A percentile compares a stretch with the other conserved stretches of the same genome.
Conservation (phyloP, 2,113 vertebrate genomes). For the Vulpes lagopus region DNA sequence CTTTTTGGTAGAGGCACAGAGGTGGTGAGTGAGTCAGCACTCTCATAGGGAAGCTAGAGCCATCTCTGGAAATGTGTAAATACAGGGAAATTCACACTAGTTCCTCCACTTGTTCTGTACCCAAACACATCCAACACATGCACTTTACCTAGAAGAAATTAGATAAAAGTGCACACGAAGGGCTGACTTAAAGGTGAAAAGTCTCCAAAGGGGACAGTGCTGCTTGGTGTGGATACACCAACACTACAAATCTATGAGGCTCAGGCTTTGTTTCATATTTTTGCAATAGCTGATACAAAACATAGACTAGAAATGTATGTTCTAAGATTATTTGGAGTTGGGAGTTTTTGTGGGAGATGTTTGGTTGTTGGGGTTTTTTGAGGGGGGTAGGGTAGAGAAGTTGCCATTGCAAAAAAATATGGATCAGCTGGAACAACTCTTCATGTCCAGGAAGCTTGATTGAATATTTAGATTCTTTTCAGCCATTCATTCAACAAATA, state of each 20-base stretch:
- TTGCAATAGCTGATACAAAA: neutral
- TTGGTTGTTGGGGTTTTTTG: neutral
- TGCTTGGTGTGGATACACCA: neutral
- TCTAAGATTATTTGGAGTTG: neutral
- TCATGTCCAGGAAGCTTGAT: neutral
- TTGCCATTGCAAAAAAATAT: neutral
- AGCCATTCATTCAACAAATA: neutral
- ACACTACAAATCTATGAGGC: neutral
- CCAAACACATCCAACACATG: neutral
- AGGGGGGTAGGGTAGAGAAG: fast-evolving
- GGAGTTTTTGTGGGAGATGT: neutral
- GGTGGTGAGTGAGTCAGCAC: neutral
- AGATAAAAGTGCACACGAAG: neutral
- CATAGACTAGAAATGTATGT: neutral
- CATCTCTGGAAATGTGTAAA: neutral
- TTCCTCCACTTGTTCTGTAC: neutral
- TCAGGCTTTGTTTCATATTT: neutral
- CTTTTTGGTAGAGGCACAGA: neutral
- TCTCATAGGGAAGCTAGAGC: neutral
- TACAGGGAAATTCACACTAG: fast-evolving
- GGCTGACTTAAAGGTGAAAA: neutral
- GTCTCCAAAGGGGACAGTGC: neutral
- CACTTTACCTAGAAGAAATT: neutral
- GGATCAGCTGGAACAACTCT: neutral
- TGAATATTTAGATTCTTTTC: neutral